phyloP scores from a whole-genome alignment of 2,113 vertebrate genomes.

The Thryonomys swinderianus region DNA sequence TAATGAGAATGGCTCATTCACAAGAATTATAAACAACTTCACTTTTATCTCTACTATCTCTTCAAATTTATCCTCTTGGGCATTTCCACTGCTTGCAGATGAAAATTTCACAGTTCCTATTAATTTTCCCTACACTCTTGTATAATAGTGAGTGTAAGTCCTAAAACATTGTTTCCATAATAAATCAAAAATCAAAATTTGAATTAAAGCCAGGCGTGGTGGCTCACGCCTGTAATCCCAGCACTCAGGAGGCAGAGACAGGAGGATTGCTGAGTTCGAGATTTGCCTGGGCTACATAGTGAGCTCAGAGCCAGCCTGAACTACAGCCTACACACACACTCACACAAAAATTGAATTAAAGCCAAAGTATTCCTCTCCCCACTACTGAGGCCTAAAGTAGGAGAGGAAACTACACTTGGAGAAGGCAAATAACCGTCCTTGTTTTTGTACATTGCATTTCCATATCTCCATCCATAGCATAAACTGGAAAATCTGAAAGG shows the following conservation, averaged over 20 bases:
- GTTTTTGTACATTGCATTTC: not conserved
- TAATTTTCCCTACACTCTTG: constrained; percentile 48
- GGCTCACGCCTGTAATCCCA: too few relatives aligned
- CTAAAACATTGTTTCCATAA: constrained; percentile 45
- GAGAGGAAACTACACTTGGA: not conserved
- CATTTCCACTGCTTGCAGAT: constrained; percentile 53
- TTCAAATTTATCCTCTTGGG: constrained; percentile 60
- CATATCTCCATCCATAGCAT: not conserved
- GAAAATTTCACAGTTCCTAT: constrained; percentile 24
- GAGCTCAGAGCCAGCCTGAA: too few relatives aligned
- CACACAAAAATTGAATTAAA: constrained; percentile 60
- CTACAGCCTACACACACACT: too few relatives aligned
- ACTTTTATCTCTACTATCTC: constrained; percentile 64
- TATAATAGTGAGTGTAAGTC: constrained; percentile 55
- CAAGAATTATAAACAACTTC: constrained; percentile 66
- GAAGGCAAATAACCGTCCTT: not conserved
- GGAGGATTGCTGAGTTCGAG: too few relatives aligned
- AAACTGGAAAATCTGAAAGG: not conserved
- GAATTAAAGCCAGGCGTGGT: constrained; percentile 48
- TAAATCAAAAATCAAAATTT: constrained; percentile 57
- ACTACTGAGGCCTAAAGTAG: not conserved
- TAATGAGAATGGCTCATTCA: constrained; percentile 55
- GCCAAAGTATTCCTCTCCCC: not conserved
- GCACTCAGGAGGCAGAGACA: too few relatives aligned
- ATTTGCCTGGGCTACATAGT: too few relatives aligned